Evolutionary conservation across 2,797 vertebrate species (phyloP), one percentile per base, ranked within the genome.

Genomic region (Pygocentrus nattereri): DNA sequence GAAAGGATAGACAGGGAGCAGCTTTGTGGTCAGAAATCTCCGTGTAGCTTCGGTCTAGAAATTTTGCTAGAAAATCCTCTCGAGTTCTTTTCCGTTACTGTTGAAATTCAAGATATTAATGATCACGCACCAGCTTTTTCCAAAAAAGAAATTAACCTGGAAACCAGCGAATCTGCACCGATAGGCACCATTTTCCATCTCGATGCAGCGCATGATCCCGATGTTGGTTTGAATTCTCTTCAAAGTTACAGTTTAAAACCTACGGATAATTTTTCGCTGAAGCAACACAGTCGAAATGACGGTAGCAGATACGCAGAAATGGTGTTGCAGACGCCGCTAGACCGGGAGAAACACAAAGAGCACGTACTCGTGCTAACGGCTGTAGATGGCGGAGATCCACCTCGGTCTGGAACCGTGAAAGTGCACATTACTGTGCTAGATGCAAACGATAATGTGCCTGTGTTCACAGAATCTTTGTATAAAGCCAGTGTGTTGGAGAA

Each of bases 1-100:
- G 92, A 94, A 80, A 91, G 91, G 84, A 91, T 95, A 68, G 94
- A 95, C 82, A 86, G 94, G 74, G 94, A 95, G 82, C 85, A 90
- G 47, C 85, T 95, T 5, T 96, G 95, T 73, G 93, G 92, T 0
- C 88, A 92, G 41, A 91, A 87, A 82, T 89, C 90, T 4, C 91
- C 90, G 0, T 93, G 92, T 72, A 92, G 89, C 72, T 93, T 94
- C 31, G 86, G 83, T 79, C 73, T 93, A 15, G 92, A 94, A 84
- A 90, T 93, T 13, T 89, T 93, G 18, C 87, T 94, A 1, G 91
- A 93, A 84, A 88, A 90, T 38, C 93, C 92, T 3, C 85, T 94
- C 6, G 91, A 94, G 76, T 85, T 93, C 31, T 91, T 90, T 79
- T 87, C 88, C 3, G 79, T 94, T 41, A 91, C 88, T 0, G 85